Evolutionary conservation across 2,113 vertebrate species (phyloP), one percentile per base, ranked within the genome.

Genomic region (Cricetomys ansorgei): DNA sequence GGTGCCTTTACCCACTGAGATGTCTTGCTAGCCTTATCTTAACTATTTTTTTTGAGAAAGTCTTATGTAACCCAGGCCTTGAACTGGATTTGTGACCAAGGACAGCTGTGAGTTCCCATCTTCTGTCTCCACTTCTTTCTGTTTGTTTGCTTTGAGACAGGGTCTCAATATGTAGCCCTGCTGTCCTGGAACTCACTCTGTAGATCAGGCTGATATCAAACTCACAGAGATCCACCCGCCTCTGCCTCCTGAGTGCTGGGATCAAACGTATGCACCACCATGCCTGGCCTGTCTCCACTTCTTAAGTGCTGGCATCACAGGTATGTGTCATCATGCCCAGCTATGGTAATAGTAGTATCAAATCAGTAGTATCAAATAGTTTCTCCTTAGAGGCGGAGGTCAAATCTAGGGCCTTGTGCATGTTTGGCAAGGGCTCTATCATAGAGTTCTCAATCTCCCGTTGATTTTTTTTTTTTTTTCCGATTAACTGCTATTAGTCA

Each of bases 321-420:
- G 43, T 64, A 37, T 31, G 81, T 62, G 57, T 29, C 59, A 84
- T 43, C 67, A 55, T 19, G 37, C 34, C 37, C 11, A 15, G 34
- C 48, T 70, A 55, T 17, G 37, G 40, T 55, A 55, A 70, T n/a
- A n/a, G n/a, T n/a, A n/a, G n/a, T n/a, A n/a, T n/a, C 11, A n/a
- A 62, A 87, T 67, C 48, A 93, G 55, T 80, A 91, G 34, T n/a
- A 50, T 65, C 76, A 85, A 89, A 88, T 81, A n/a, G 80, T 64
- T 55, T 72, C 48, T 70, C 37, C 34, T 37, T 37, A 19, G 67
- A 29, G 15, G 37, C 31, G 25, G 37, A 70, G 65, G 37, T 15
- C 23, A 88, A 70, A 53, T 72, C 13, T 25, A 87, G 23, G 65
- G 34, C 48, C 15, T 72, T 72, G 34, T 40, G 21, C 37, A 55